These are phyloP conservation scores for Phalacrocorax pelagicus DNA, from an alignment of 2,113 vertebrate genomes.

Conservation along the genomic window DNA sequence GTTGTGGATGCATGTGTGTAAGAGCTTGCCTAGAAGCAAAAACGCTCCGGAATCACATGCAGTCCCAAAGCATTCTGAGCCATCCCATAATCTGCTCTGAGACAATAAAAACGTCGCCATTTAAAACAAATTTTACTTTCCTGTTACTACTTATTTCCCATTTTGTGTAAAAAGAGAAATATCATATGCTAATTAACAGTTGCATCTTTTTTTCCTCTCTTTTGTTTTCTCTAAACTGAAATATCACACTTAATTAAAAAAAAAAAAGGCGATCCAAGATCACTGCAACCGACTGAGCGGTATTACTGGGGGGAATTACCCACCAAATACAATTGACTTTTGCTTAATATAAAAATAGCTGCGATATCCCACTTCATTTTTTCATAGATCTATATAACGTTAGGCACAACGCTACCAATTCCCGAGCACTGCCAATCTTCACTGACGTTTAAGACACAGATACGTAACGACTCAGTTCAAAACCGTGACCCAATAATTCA, in stretches of 20 bases:
- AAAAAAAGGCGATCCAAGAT: not conserved
- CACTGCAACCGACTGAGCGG: not conserved
- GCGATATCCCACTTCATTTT: not conserved
- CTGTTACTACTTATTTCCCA: not conserved
- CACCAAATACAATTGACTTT: not conserved
- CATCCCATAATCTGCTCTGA: not conserved
- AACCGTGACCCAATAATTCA: not conserved
- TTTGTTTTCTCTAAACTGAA: not conserved
- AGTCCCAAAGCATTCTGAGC: not conserved
- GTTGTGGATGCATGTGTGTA: accelerated
- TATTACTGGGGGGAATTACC: not conserved
- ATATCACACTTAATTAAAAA: not conserved
- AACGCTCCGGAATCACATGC: not conserved
- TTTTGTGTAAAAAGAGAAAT: not conserved
- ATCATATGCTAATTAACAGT: not conserved
- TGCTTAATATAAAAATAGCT: not conserved
- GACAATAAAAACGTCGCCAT: not conserved
- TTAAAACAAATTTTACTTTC: not conserved
- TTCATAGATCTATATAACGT: not conserved
- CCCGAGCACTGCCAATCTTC: not conserved
- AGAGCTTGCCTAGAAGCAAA: not conserved
- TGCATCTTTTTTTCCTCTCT: not conserved
- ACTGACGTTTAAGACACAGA: not conserved
- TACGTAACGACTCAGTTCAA: not conserved
- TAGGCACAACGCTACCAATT: not conserved